Conservation (phyloP, 1,140 invertebrate species). For the Trichoplusia ni region DNA sequence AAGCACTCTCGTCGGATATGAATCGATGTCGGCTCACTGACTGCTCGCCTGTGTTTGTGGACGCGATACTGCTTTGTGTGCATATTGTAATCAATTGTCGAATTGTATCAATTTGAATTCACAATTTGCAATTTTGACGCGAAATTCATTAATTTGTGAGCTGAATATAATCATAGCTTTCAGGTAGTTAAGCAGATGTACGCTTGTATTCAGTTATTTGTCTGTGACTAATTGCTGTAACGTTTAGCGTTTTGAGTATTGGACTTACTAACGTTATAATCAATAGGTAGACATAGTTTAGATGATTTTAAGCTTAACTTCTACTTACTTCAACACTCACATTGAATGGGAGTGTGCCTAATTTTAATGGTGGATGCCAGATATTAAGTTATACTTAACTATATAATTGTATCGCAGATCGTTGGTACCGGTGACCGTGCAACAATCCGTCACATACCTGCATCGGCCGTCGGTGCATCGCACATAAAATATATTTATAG, state of each 20-base stretch:
- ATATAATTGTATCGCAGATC: conserved; percentile 5
- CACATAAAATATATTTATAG: conserved; percentile 78
- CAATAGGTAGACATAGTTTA: too few relatives aligned
- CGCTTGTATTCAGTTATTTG: too few relatives aligned
- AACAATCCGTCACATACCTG: conserved; percentile 49
- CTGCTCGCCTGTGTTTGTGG: conserved; percentile 77
- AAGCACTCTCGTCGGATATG: conserved; percentile 77
- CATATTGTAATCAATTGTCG: conserved; percentile 80
- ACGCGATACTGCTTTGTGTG: conserved; percentile 75
- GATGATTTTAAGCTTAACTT: too few relatives aligned
- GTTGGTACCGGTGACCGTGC: conserved; percentile 14
- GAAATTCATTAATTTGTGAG: conserved; percentile 63
- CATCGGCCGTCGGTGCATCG: conserved; percentile 53
- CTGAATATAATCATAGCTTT: conserved; percentile 35
- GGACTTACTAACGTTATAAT: too few relatives aligned
- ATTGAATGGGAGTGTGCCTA: too few relatives aligned
- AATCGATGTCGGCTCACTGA: conserved; percentile 70
- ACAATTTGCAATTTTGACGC: conserved; percentile 78
- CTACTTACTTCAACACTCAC: too few relatives aligned
- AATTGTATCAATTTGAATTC: conserved; percentile 78
- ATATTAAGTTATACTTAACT: conserved; percentile 17
- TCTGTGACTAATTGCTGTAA: too few relatives aligned
- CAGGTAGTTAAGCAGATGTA: not conserved
- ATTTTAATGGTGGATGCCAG: too few relatives aligned
- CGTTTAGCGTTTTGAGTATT: too few relatives aligned